Percentiles rank a stretch among this genome's conserved stretches.
These are phyloP conservation scores for Celastrina argiolus DNA, from an alignment of 2,888 invertebrate species.

Conservation along the genomic window DNA sequence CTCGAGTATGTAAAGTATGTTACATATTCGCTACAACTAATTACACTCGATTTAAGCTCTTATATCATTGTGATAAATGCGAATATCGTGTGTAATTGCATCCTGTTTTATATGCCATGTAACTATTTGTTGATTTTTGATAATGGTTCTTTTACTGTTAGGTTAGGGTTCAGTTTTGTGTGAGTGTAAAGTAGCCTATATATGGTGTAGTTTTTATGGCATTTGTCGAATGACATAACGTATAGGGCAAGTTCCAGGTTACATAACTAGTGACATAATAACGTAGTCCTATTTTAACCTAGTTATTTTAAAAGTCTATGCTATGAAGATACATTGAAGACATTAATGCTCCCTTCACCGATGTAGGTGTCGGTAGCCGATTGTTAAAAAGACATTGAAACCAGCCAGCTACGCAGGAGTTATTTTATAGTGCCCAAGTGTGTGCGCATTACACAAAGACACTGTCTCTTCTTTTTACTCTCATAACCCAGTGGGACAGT, in stretches of 20 bases:
- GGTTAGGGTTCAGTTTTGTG: neutral
- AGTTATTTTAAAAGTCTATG: neutral
- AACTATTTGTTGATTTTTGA: neutral
- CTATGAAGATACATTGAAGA: no score
- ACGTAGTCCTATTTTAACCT: neutral
- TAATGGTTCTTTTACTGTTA: neutral
- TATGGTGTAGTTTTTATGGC: neutral
- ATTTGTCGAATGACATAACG: neutral
- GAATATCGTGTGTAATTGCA: neutral
- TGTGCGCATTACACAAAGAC: no score
- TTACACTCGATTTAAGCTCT: neutral
- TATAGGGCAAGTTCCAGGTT: neutral
- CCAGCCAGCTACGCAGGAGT: no score
- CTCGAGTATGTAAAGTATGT: neutral
- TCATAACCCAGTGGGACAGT: no score
- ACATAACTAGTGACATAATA: neutral
- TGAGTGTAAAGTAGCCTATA: neutral
- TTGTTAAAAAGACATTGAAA: no score
- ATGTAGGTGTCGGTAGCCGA: no score
- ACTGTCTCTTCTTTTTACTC: no score
- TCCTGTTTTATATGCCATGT: neutral
- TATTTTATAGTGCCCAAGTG: no score
- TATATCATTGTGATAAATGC: neutral
- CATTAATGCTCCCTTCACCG: no score
- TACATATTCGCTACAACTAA: neutral